phyloP scores from a whole-genome alignment of 1,140 invertebrate species.

The Samia ricini region DNA sequence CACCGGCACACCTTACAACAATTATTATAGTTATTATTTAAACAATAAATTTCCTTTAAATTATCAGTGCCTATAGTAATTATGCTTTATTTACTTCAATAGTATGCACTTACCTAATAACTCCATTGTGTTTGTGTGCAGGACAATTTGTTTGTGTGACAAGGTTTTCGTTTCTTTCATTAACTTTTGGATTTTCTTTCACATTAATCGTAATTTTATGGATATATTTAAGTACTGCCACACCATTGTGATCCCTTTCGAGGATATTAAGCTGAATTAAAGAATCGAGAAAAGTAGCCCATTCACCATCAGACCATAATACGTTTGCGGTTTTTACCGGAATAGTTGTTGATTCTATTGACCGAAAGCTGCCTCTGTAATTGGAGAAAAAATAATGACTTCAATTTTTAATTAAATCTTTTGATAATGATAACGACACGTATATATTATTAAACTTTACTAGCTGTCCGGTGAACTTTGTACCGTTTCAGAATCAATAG shows the following conservation, averaged over 20 bases:
- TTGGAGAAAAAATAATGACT: no score
- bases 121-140: neutral
- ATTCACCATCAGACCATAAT: neutral
- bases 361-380: neutral
- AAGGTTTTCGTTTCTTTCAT: slow-evolving; percentile 1
- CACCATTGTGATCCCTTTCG: neutral
- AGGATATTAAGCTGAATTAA: slow-evolving; percentile 3
- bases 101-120: slow-evolving; percentile 6
- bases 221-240: slow-evolving; percentile 7
- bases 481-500: no score
- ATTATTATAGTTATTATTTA: neutral
- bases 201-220: neutral
- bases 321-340: neutral
- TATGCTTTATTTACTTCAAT: no score
- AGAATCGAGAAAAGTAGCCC: slow-evolving; percentile 5
- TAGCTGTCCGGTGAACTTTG: no score
- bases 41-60: no score
- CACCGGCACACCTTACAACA: slow-evolving; percentile 24
- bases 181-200: slow-evolving; percentile 4
- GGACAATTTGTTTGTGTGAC: neutral
- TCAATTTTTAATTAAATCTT: no score
- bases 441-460: no score
- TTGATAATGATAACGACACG: no score
- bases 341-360: neutral
- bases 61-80: no score